These are phyloP conservation scores for Zygothrica quintamaculata DNA, from an alignment of 2,888 invertebrate species.

Conservation along the genomic window DNA sequence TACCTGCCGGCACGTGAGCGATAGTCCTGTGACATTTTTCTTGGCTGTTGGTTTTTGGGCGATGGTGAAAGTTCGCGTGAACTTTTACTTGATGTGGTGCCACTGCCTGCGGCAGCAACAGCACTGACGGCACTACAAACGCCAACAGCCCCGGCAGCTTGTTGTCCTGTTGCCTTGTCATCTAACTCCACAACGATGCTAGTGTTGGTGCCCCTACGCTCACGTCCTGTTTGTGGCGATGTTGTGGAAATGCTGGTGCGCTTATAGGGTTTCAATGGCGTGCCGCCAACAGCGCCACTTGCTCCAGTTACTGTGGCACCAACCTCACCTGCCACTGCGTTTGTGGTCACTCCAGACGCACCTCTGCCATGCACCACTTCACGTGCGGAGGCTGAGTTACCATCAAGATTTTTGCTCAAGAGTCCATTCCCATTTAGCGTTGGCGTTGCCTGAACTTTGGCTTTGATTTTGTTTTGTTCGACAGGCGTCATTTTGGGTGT, in stretches of 20 bases:
- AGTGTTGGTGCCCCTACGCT: constrained; percentile 70
- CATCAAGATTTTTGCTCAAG: constrained; percentile 56
- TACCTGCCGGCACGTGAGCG: constrained; percentile 82
- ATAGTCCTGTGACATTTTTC: constrained; percentile 84
- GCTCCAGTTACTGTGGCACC: constrained; percentile 24
- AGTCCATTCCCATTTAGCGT: constrained; percentile 69
- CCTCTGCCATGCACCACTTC: constrained; percentile 61
- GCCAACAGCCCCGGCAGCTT: neutral
- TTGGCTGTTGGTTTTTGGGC: constrained; percentile 81
- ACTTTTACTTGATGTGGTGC: constrained; percentile 66
- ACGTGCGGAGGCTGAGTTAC: constrained; percentile 34
- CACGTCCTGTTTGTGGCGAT: constrained; percentile 58
- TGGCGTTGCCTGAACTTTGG: constrained; percentile 59
- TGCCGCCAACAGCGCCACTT: constrained; percentile 43
- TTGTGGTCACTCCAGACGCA: constrained; percentile 25
- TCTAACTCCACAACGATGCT: constrained; percentile 69
- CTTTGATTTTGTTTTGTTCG: constrained; percentile 66
- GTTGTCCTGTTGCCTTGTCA: constrained; percentile 18
- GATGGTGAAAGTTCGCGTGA: constrained; percentile 83
- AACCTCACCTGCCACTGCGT: constrained; percentile 16
- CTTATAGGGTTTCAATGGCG: constrained; percentile 72
- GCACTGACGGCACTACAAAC: constrained; percentile 16
- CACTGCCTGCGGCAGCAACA: constrained; percentile 55
- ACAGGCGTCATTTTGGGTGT: constrained; percentile 36
- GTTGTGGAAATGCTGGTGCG: constrained; percentile 62